phyloP scores from a whole-genome alignment of 2,113 vertebrate species.

The Rynchops niger region DNA sequence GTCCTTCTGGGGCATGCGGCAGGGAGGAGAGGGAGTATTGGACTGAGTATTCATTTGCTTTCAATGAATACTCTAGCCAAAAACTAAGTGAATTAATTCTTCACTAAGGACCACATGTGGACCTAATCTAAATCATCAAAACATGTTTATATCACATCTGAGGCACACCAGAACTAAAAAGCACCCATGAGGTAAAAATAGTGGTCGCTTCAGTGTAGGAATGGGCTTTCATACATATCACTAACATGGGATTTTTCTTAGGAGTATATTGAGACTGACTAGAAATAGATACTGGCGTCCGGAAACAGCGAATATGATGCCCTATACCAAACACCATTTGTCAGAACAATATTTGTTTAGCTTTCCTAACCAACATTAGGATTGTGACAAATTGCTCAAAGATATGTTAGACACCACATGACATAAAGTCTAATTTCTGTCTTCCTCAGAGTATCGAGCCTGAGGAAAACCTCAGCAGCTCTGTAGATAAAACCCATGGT shows the following conservation, averaged over 20 bases:
- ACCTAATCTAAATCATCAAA: background rate
- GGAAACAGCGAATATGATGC: background rate
- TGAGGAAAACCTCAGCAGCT: background rate
- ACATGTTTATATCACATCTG: background rate
- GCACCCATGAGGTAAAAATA: background rate
- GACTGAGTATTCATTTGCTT: background rate
- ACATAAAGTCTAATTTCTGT: background rate
- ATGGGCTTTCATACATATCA: background rate
- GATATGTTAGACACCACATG: fast-evolving
- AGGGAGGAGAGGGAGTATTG: background rate
- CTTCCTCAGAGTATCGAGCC: background rate
- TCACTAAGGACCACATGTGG: background rate
- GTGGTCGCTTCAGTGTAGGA: background rate
- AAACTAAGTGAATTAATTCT: background rate
- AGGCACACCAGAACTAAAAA: background rate
- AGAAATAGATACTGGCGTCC: background rate
- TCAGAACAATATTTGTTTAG: background rate
- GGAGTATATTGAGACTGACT: background rate
- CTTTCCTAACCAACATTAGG: background rate
- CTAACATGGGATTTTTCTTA: background rate
- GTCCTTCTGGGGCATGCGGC: fast-evolving
- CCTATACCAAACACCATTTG: background rate
- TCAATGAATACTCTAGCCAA: background rate
- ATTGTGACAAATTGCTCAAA: background rate
- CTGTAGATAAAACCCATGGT: background rate